These are phyloP conservation scores for Campylomormyrus tamandua DNA, from an alignment of 2,113 vertebrate species.

Conservation along the genomic window DNA sequence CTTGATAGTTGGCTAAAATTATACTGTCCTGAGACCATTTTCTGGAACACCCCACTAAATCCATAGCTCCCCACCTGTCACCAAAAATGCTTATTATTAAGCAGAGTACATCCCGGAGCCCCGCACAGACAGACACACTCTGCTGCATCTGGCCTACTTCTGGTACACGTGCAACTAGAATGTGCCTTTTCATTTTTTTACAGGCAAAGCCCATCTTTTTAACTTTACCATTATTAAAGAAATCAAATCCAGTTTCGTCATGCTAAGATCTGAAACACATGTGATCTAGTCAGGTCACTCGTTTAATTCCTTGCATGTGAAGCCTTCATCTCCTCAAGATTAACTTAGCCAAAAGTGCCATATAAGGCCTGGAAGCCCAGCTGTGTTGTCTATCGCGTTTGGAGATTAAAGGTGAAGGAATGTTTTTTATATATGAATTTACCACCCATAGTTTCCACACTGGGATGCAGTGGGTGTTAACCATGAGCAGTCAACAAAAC, in stretches of 20 bases:
- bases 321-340: background rate
- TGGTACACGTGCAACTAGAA: background rate
- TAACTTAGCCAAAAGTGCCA: background rate
- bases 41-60: background rate
- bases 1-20: background rate
- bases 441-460: background rate
- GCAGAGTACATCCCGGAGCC: background rate
- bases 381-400: background rate
- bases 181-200: background rate
- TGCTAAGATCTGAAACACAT: background rate
- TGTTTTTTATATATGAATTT: background rate
- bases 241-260: background rate
- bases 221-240: background rate
- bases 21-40: background rate
- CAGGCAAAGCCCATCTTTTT: background rate
- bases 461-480: background rate
- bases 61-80: slow-evolving; percentile 3
- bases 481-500: slow-evolving; percentile 1
- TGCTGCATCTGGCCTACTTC: background rate
- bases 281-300: background rate
- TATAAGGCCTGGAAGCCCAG: background rate
- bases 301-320: background rate
- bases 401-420: background rate
- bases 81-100: slow-evolving; percentile 2
- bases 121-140: background rate